phyloP scores from a whole-genome alignment of 2,113 vertebrate species.

The Limnothrissa miodon region DNA sequence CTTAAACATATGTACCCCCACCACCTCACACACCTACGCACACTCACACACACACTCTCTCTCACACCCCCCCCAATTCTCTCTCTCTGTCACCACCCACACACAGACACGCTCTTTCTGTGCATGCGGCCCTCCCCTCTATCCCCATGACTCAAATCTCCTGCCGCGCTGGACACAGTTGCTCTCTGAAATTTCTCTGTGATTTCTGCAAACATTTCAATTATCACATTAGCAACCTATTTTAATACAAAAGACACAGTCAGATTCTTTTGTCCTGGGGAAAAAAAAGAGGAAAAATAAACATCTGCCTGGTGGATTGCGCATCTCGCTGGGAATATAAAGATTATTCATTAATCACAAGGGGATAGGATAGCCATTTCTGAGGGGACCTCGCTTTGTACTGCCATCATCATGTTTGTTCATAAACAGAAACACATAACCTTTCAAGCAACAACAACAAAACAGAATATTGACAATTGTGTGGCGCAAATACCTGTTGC shows the following conservation, averaged over 20 bases:
- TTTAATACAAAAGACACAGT: conserved; percentile 48
- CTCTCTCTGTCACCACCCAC: background rate
- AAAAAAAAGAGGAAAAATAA: background rate
- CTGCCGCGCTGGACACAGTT: background rate
- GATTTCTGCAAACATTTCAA: conserved; percentile 32
- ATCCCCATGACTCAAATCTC: background rate
- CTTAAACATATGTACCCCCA: background rate
- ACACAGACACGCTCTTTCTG: background rate
- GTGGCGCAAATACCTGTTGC: background rate
- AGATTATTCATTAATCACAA: conserved; percentile 5
- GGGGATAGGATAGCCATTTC: conserved; percentile 2
- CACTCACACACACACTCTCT: background rate
- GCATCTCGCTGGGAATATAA: background rate
- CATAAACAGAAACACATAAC: background rate
- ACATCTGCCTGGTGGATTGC: background rate
- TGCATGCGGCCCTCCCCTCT: background rate
- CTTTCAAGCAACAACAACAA: background rate
- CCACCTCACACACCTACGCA: background rate
- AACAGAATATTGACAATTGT: background rate
- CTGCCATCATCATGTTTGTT: background rate
- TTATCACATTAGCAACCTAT: conserved; percentile 53
- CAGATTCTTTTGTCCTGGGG: background rate
- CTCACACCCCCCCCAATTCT: too few species aligned
- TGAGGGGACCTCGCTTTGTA: background rate
- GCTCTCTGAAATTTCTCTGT: background rate